phyloP scores from a whole-genome alignment of 2,113 vertebrate genomes.

The Salvelinus fontinalis region DNA sequence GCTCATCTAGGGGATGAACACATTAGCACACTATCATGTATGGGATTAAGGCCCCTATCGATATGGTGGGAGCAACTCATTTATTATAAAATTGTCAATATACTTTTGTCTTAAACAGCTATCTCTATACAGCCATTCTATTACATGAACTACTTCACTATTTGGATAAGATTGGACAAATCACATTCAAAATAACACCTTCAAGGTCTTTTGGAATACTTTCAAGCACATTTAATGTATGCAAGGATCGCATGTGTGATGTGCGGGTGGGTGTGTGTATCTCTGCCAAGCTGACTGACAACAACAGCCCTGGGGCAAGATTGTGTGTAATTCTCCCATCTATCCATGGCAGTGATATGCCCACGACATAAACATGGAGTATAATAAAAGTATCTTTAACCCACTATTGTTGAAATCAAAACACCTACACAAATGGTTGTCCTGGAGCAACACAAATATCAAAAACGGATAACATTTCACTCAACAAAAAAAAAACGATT shows the following conservation, averaged over 20 bases:
- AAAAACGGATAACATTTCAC: neutral
- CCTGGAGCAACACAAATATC: too few species aligned
- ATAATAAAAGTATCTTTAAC: neutral
- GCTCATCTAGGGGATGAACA: too few species aligned
- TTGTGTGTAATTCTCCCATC: conserved; percentile 45
- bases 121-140: too few species aligned
- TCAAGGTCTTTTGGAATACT: conserved; percentile 34
- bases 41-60: neutral
- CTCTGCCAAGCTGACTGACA: conserved; percentile 49
- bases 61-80: conserved; percentile 23
- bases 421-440: too few species aligned
- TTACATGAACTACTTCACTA: too few species aligned
- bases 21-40: too few species aligned
- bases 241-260: conserved; percentile 35
- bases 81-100: conserved; percentile 9
- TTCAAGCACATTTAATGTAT: conserved; percentile 32
- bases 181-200: conserved; percentile 28
- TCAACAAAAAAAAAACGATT: too few species aligned
- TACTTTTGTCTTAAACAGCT: too few species aligned
- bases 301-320: conserved; percentile 62
- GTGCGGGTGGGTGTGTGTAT: conserved; percentile 54
- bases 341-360: neutral
- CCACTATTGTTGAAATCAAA: neutral
- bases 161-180: conserved; percentile 32
- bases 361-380: neutral